Evolutionary conservation across 2,888 invertebrate species (phyloP).

Genomic region (Cotesia congregata): DNA sequence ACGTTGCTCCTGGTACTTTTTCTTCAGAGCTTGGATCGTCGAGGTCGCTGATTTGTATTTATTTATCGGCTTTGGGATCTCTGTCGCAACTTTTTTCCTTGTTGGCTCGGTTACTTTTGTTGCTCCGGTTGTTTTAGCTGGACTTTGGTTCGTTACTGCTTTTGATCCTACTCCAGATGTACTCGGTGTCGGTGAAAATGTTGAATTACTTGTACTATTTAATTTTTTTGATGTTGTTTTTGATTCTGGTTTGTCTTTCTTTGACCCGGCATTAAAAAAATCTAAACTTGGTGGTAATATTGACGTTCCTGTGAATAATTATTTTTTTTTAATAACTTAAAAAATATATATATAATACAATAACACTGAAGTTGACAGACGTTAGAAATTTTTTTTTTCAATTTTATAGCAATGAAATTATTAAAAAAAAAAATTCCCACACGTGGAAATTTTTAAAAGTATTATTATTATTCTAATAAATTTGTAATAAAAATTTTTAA

Average conservation of each 20-base stretch:
- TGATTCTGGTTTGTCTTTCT: constrained; percentile 59
- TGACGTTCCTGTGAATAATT: constrained; percentile 73
- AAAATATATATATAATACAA: neutral
- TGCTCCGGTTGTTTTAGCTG: constrained; percentile 65
- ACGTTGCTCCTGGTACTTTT: constrained; percentile 76
- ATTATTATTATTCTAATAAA: too few relatives aligned
- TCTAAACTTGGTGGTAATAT: constrained; percentile 81
- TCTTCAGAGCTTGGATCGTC: constrained; percentile 74
- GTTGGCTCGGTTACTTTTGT: constrained; percentile 61
- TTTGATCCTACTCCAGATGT: constrained; percentile 46
- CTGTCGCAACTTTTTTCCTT: constrained; percentile 58
- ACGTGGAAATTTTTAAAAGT: too few relatives aligned
- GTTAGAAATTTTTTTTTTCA: too few relatives aligned
- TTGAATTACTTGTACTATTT: constrained; percentile 39
- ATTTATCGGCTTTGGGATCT: constrained; percentile 54
- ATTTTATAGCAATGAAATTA: too few relatives aligned
- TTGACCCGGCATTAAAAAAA: constrained; percentile 74
- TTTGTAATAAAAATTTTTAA: too few relatives aligned
- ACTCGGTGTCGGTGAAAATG: constrained; percentile 26
- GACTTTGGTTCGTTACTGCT: constrained; percentile 52
- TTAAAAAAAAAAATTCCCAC: too few relatives aligned
- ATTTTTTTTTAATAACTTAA: neutral
- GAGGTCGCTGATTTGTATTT: constrained; percentile 63
- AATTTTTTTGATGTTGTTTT: constrained; percentile 49
- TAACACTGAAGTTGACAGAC: neutral